A percentile compares a stretch with the other conserved stretches of the same genome.
These are phyloP conservation scores for Eumaeus atala DNA, from an alignment of 1,140 invertebrate species.

Conservation along the genomic window DNA sequence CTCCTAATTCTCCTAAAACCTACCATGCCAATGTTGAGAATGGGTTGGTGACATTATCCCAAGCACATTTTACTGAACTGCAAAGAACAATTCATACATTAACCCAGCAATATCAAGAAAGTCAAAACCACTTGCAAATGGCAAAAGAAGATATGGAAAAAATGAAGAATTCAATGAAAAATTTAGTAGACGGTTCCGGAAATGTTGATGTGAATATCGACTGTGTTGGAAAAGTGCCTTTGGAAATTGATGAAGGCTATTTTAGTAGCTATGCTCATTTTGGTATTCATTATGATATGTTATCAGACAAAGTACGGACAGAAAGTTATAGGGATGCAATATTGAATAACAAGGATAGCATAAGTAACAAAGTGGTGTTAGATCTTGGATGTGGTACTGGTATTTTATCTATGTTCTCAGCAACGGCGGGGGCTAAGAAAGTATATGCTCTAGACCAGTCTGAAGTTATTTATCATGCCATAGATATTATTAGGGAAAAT, in stretches of 20 bases:
- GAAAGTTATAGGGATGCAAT: constrained; percentile 96
- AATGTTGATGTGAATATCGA: constrained; percentile 38
- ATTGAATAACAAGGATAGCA: constrained; percentile 82
- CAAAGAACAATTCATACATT: constrained; percentile 76
- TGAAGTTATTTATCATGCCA: constrained; percentile 86
- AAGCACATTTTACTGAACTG: constrained; percentile 78
- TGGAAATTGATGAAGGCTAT: constrained; percentile 84
- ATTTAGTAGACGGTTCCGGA: constrained; percentile 66
- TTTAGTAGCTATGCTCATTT: constrained; percentile 98
- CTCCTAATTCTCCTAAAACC: constrained; percentile 49
- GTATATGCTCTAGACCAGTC: constrained; percentile 96
- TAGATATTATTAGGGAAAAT: constrained; percentile 87
- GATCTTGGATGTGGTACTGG: constrained; percentile 96
- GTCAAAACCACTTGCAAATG: constrained; percentile 74
- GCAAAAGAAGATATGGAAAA: constrained; percentile 78
- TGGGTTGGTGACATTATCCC: constrained; percentile 77
- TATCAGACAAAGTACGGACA: constrained; percentile 93
- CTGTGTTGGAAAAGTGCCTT: constrained; percentile 69
- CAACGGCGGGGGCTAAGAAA: constrained; percentile 91
- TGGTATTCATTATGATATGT: constrained; percentile 97
- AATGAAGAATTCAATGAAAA: constrained; percentile 79
- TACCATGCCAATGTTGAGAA: constrained; percentile 76
- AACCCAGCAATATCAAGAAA: constrained; percentile 73
- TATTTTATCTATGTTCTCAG: constrained; percentile 96
- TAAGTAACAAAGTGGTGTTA: constrained; percentile 88